A percentile compares a stretch with the other conserved stretches of the same genome.
phyloP scores from a whole-genome alignment of 2,888 invertebrate species.

The Apamea monoglypha region DNA sequence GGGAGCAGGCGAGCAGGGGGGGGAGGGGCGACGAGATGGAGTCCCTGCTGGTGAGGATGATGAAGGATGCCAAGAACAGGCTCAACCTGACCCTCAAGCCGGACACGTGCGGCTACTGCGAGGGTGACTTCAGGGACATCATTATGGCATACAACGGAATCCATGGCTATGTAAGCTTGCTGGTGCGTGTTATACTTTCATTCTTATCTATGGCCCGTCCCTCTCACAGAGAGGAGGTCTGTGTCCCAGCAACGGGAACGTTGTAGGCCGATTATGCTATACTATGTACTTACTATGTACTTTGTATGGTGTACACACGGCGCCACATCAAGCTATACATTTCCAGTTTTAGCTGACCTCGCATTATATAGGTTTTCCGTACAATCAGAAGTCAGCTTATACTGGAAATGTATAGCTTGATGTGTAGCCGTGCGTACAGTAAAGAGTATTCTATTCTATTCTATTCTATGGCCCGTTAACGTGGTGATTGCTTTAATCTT shows the following conservation, averaged over 20 bases:
- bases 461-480: too few species aligned
- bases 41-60: slow-evolving; percentile 80
- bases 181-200: slow-evolving; percentile 84
- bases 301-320: too few species aligned
- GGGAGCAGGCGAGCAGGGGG: slow-evolving; percentile 79
- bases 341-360: too few species aligned
- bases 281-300: too few species aligned
- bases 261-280: neutral
- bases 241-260: neutral
- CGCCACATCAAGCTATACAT: too few species aligned
- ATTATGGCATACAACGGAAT: slow-evolving; percentile 92
- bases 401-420: too few species aligned
- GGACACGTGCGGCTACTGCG: slow-evolving; percentile 90
- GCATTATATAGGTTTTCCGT: too few species aligned
- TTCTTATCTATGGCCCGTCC: neutral
- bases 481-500: neutral
- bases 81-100: slow-evolving; percentile 79
- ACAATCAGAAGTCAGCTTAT: too few species aligned
- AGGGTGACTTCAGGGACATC: slow-evolving; percentile 90
- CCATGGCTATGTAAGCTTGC: slow-evolving; percentile 95
- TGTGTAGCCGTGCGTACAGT: too few species aligned
- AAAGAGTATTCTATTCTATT: too few species aligned
- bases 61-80: slow-evolving; percentile 81
- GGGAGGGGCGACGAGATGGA: slow-evolving; percentile 79
- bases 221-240: neutral